Evolutionary conservation across 2,797 vertebrate species (phyloP).

Genomic region (Alosa sapidissima): DNA sequence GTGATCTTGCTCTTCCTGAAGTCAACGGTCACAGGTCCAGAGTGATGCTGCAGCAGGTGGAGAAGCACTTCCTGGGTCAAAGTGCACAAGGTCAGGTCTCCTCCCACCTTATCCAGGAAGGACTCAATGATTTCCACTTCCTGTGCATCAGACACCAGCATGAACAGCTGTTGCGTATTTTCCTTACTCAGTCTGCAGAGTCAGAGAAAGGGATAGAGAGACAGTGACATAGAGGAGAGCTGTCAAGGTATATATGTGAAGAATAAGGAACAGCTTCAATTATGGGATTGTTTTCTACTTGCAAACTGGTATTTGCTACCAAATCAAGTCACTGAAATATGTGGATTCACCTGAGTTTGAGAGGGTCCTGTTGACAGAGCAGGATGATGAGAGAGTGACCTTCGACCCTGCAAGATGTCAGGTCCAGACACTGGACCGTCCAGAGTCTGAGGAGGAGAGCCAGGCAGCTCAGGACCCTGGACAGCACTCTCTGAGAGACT

Average conservation of each 20-base stretch:
- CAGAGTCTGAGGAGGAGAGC: slow-evolving; percentile 51
- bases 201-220: not conserved
- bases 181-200: slow-evolving; percentile 49
- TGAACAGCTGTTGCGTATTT: slow-evolving; percentile 41
- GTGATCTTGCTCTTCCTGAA: slow-evolving; percentile 44
- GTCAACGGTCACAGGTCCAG: slow-evolving; percentile 50
- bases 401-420: too few species aligned
- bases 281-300: too few species aligned
- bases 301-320: too few species aligned
- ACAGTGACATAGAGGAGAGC: not conserved
- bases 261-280: too few species aligned
- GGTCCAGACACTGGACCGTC: too few species aligned
- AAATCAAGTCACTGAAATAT: not conserved
- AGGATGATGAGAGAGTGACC: too few species aligned
- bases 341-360: slow-evolving; percentile 49
- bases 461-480: slow-evolving; percentile 49
- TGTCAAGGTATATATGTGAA: not conserved
- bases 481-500: slow-evolving; percentile 20
- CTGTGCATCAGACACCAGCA: slow-evolving; percentile 52
- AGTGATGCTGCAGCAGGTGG: slow-evolving; percentile 51
- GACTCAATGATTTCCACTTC: slow-evolving; percentile 43
- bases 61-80: slow-evolving; percentile 58
- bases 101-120: slow-evolving; percentile 50
- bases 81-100: slow-evolving; percentile 55
- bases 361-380: not conserved